Percentiles rank a stretch among this genome's conserved stretches.
phyloP scores from a whole-genome alignment of 2,888 invertebrate genomes.

The Andricus curvator region DNA sequence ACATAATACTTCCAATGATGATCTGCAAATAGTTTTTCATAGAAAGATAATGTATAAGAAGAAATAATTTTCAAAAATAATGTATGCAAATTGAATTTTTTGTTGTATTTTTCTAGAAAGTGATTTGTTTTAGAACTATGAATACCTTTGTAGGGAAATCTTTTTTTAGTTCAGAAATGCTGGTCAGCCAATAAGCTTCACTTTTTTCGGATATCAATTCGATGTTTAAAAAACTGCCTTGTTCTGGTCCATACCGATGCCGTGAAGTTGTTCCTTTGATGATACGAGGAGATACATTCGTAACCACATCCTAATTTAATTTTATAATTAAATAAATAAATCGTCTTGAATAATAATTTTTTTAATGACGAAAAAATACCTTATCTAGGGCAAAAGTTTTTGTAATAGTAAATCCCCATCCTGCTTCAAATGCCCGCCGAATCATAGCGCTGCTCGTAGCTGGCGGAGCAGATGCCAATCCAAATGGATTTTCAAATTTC shows the following conservation, averaged over 20 bases:
- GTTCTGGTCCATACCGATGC: constrained; percentile 95
- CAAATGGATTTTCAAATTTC: constrained; percentile 97
- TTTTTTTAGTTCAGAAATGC: constrained; percentile 91
- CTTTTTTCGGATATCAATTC: constrained; percentile 99
- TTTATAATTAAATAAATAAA: not conserved
- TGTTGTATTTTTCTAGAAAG: not conserved
- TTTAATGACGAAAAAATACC: constrained; percentile 77
- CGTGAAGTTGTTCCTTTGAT: constrained; percentile 96
- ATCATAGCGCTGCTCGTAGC: constrained; percentile 98
- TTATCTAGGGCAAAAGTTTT: constrained; percentile 98
- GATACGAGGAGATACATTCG: constrained; percentile 98
- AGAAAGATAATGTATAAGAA: constrained; percentile 25
- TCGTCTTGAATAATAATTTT: not conserved
- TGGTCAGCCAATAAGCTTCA: constrained; percentile 94
- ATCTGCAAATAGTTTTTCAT: constrained; percentile 80
- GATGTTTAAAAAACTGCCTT: constrained; percentile 97
- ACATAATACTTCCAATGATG: constrained; percentile 97
- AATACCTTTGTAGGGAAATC: constrained; percentile 94
- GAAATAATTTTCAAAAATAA: constrained; percentile 35
- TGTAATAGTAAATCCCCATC: constrained; percentile 98
- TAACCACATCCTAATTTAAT: constrained; percentile 88
- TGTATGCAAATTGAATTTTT: not conserved
- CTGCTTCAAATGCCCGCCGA: constrained; percentile 94
- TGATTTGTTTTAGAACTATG: constrained; percentile 9
- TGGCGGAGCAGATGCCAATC: constrained; percentile 97